Base-by-base conservation (phyloP, 2,888 invertebrate species). In the Exephanes ischioxanthus region DNA sequence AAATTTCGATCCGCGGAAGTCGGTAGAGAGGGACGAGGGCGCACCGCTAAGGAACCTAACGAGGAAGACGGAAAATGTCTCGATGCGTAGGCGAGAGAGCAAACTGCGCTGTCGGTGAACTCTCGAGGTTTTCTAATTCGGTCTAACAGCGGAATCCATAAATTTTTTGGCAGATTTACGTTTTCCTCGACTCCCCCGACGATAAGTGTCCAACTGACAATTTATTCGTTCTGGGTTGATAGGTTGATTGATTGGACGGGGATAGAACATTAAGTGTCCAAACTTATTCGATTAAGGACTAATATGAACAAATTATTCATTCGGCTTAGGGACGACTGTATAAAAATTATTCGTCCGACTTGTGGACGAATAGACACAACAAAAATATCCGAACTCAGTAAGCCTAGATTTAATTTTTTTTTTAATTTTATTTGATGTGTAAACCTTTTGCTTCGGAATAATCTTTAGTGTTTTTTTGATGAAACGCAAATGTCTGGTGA, bases 1-100 rank as follows among this genome's bases (percentile, higher is more conserved):
- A 75, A 63, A 63, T 75, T 75, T 63, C 61, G 63, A 33, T 48
- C 48, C 48, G 19, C 75, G 75, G 75, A 75, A 75, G 75, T 75
- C 26, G 58, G 1, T 26, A 26, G 72, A 73, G 16, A 14, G 45
- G 58, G 26, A 22, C 14, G 72, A 7, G 53, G n/a, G n/a, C 3
- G 61, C n/a, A 26, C 11, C 11, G 45, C 3, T 45, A 48, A 26
- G 45, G 30, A 73, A 73, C 61, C 73, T 26, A 55, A 14, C 72
- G 37, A 5, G 7, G 11, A 63, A 48, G n/a, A 19, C 48, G 75
- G 55, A 30, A 48, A 58, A 30, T 22, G 11, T 22, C 58, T 22
- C 58, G 58, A 22, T 11, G 73, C 73, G 73, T 73, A 61, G 73
- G 73, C 73, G 73, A 61, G 26, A 55, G 16, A n/a, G 16, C 45